Evolutionary conservation across 2,113 vertebrate species (phyloP).

Genomic region (Dicrurus megarhynchus): DNA sequence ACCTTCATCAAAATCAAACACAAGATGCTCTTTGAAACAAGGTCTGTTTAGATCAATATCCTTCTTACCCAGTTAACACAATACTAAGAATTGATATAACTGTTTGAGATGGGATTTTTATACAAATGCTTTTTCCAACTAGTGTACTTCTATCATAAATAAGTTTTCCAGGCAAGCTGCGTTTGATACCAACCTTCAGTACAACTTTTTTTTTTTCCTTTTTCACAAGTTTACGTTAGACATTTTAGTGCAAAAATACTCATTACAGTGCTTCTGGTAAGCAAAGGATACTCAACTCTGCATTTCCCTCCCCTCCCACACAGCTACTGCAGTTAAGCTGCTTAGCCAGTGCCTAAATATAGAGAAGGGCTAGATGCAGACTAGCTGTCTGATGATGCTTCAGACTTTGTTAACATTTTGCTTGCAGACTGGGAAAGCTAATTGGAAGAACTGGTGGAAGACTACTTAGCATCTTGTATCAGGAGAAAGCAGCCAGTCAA

Average conservation of each 20-base stretch:
- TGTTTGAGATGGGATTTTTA: background rate
- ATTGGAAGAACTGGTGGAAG: background rate
- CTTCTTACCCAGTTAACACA: background rate
- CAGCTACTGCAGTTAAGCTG: background rate
- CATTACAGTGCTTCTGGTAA: background rate
- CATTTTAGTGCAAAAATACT: background rate
- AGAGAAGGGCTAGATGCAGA: background rate
- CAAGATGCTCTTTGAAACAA: background rate
- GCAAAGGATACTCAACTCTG: background rate
- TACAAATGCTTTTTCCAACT: background rate
- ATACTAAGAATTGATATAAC: background rate
- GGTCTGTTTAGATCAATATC: background rate
- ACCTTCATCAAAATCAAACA: background rate
- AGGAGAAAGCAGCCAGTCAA: background rate
- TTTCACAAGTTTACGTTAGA: background rate
- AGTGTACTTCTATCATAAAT: background rate
- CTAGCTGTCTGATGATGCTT: background rate
- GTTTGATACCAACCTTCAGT: background rate
- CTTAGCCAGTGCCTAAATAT: slow-evolving; percentile 8
- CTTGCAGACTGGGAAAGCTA: background rate
- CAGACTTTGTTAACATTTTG: background rate
- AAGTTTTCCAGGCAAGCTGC: background rate
- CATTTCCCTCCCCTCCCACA: background rate
- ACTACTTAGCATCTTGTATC: background rate
- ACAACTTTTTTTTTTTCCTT: background rate